phyloP scores from a whole-genome alignment of 2,113 vertebrate species.

The Atlantisia rogersi region DNA sequence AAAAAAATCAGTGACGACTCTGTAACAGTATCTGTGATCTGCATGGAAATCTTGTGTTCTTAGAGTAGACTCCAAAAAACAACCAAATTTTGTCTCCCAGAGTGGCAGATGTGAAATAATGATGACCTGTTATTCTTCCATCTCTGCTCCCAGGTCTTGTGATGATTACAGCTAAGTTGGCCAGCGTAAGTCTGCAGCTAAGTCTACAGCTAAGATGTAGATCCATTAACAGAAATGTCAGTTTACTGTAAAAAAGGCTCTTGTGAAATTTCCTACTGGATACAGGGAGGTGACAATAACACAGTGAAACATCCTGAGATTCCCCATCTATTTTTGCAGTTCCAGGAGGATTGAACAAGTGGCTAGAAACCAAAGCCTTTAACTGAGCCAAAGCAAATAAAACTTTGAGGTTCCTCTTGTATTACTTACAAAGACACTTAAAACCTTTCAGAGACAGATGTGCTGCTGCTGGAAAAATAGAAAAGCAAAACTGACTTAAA shows the following conservation, averaged over 20 bases:
- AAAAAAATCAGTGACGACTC: background rate
- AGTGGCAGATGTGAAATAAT: background rate
- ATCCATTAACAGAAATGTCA: slow-evolving; percentile 45
- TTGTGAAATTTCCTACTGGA: slow-evolving; percentile 36
- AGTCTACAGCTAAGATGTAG: background rate
- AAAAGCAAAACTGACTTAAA: background rate
- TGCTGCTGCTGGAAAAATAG: slow-evolving; percentile 21
- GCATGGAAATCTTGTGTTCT: background rate
- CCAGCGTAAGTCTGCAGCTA: slow-evolving; percentile 7
- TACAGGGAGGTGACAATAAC: slow-evolving; percentile 31
- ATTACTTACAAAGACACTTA: slow-evolving; percentile 39
- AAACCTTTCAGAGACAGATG: slow-evolving; percentile 34
- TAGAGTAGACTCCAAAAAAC: background rate
- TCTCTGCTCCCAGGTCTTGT: background rate
- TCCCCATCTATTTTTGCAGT: slow-evolving; percentile 36
- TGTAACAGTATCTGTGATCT: background rate
- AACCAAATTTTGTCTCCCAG: background rate
- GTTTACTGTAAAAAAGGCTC: slow-evolving; percentile 28
- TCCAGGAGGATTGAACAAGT: background rate
- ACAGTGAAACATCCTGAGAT: slow-evolving; percentile 23
- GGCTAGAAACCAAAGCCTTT: slow-evolving; percentile 22
- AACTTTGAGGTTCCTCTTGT: background rate
- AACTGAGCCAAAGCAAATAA: slow-evolving; percentile 49
- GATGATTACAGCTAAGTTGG: background rate
- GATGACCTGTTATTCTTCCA: background rate